These are phyloP conservation scores for Agrotis puta DNA, from an alignment of 2,888 invertebrate species.

Conservation along the genomic window DNA sequence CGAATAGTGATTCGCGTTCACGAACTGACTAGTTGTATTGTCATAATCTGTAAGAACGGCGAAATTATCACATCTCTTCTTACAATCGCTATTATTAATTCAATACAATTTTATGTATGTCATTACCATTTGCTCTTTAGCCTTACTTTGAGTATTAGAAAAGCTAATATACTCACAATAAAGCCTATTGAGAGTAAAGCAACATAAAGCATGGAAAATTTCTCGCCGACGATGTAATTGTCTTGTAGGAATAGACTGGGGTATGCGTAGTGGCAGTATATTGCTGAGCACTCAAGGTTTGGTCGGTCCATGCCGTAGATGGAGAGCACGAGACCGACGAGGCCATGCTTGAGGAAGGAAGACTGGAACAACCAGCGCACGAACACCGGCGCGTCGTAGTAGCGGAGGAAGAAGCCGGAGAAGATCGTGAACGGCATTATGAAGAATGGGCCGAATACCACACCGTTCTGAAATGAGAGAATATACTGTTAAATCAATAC, in stretches of 20 bases:
- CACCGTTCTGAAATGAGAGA: conserved; percentile 93
- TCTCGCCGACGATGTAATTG: conserved; percentile 93
- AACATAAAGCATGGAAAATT: conserved; percentile 92
- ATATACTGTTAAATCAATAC: not conserved
- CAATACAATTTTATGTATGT: conserved; percentile 24
- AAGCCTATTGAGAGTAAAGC: conserved; percentile 93
- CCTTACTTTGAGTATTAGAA: conserved; percentile 92
- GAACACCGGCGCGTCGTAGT: conserved; percentile 94
- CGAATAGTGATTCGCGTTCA: conserved; percentile 17
- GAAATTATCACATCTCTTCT: conserved; percentile 30
- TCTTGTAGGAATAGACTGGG: conserved; percentile 94
- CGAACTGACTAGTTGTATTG: conserved; percentile 47
- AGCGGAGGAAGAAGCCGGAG: conserved; percentile 97
- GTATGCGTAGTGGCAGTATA: conserved; percentile 94
- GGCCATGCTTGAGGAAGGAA: conserved; percentile 97
- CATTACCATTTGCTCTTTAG: conserved; percentile 90
- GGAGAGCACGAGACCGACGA: conserved; percentile 95
- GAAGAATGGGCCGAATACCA: conserved; percentile 96
- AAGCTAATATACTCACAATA: conserved; percentile 92
- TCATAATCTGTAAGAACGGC: conserved; percentile 36
- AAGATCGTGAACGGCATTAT: conserved; percentile 97
- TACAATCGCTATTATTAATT: conserved; percentile 18
- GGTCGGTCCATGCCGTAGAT: conserved; percentile 95
- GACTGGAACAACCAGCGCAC: conserved; percentile 96
- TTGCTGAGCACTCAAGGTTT: conserved; percentile 93